Evolutionary conservation across 2,113 vertebrate species (phyloP).

Genomic region (Panurus biarmicus): DNA sequence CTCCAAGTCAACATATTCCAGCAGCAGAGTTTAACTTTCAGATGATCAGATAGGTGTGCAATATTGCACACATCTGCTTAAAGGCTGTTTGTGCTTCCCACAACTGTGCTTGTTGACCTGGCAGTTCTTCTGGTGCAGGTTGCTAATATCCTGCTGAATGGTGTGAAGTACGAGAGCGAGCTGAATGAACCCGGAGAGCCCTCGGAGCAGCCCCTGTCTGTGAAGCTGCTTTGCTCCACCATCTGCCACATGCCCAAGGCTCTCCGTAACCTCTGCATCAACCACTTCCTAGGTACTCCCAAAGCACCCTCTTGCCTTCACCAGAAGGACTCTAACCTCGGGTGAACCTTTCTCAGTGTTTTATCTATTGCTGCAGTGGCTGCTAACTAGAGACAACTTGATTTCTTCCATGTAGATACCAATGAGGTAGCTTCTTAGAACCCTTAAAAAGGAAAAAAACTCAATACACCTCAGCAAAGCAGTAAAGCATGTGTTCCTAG

Average conservation of each 20-base stretch:
- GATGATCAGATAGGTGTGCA: neutral
- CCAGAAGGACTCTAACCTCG: fast-evolving
- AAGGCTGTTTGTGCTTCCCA: neutral
- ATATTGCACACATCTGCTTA: neutral
- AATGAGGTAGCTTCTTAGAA: neutral
- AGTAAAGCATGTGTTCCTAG: neutral
- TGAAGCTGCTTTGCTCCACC: constrained; percentile 84
- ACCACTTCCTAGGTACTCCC: constrained; percentile 91
- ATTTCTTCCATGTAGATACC: neutral
- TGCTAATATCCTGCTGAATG: constrained; percentile 93
- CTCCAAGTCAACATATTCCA: neutral
- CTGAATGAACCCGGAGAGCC: constrained; percentile 77
- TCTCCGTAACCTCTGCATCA: constrained; percentile 91
- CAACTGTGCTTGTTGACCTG: neutral
- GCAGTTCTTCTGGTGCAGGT: constrained; percentile 73
- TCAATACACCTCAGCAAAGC: neutral
- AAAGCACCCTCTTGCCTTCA: neutral
- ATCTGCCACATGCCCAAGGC: constrained; percentile 94
- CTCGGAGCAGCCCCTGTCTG: constrained; percentile 81
- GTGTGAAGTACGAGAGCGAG: constrained; percentile 90
- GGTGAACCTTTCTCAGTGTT: neutral
- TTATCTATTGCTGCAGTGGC: neutral
- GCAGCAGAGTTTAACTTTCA: neutral
- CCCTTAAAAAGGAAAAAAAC: neutral
- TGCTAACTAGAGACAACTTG: neutral